Percentiles rank a stretch among this genome's conserved stretches.
Conservation (phyloP, 2,797 vertebrate species). For the Rhinogobio ventralis region DNA sequence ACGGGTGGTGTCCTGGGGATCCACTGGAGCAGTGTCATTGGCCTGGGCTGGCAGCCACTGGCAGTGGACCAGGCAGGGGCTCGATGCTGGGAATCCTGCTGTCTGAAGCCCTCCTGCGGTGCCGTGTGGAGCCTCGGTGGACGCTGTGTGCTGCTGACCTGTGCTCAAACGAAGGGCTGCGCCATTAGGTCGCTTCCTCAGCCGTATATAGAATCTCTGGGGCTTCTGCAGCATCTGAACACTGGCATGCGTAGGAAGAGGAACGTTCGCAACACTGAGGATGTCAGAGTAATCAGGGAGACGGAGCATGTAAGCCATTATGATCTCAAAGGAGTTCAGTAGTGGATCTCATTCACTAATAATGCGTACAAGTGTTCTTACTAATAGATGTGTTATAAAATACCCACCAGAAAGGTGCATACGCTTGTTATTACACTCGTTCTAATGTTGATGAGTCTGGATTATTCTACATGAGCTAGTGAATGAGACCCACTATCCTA, state of each 20-base stretch:
- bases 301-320: neutral
- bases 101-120: constrained; percentile 82
- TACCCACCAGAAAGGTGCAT: neutral
- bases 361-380: neutral
- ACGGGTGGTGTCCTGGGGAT: constrained; percentile 79
- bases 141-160: constrained; percentile 87
- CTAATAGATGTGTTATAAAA: neutral
- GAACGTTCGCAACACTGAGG: constrained; percentile 49
- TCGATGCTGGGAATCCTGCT: constrained; percentile 85
- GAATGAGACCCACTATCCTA: neutral
- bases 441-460: neutral
- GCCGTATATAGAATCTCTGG: constrained; percentile 74
- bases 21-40: constrained; percentile 75
- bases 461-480: neutral
- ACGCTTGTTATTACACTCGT: neutral
- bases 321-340: neutral
- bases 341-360: neutral
- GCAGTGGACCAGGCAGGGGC: constrained; percentile 70
- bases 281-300: neutral
- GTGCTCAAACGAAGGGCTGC: constrained; percentile 76
- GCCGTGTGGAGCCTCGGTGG: constrained; percentile 90
- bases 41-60: constrained; percentile 77
- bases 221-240: constrained; percentile 77
- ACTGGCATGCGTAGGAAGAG: constrained; percentile 61
- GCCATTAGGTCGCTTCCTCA: constrained; percentile 73